Conservation (phyloP, 2,797 vertebrate genomes). For the Spinus olivaceus region DNA sequence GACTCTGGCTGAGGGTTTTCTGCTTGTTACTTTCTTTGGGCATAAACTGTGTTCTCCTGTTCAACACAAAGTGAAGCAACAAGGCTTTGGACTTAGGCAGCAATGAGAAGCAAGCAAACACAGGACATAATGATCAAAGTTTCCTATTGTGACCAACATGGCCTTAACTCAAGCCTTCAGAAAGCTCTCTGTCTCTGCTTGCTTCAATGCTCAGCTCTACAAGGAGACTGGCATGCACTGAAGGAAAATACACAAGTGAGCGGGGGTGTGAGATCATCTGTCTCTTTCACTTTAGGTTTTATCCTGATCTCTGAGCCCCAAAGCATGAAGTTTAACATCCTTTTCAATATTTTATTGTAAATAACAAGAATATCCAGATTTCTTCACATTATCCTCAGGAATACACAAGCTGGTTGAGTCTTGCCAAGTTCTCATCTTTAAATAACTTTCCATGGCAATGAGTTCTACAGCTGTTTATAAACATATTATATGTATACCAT, state of each 20-base stretch:
- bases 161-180: neutral
- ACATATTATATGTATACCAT: conserved; percentile 24
- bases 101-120: neutral
- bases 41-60: neutral
- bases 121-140: neutral
- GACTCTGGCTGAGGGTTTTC: neutral
- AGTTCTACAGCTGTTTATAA: conserved; percentile 48
- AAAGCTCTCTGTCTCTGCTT: neutral
- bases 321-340: conserved; percentile 32
- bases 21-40: neutral
- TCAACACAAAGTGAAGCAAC: neutral
- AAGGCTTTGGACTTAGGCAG: neutral
- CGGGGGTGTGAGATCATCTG: neutral
- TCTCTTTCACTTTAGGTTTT: conserved; percentile 17
- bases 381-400: conserved; percentile 53
- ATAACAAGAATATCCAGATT: conserved; percentile 58
- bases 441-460: conserved; percentile 51
- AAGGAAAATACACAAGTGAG: neutral
- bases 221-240: neutral
- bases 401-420: neutral
- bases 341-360: conserved; percentile 35
- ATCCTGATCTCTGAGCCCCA: neutral
- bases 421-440: conserved; percentile 29
- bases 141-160: neutral
- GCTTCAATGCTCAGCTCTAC: neutral